These are phyloP conservation scores for Graphium colonna DNA, from an alignment of 2,888 invertebrate species.

Conservation along the genomic window DNA sequence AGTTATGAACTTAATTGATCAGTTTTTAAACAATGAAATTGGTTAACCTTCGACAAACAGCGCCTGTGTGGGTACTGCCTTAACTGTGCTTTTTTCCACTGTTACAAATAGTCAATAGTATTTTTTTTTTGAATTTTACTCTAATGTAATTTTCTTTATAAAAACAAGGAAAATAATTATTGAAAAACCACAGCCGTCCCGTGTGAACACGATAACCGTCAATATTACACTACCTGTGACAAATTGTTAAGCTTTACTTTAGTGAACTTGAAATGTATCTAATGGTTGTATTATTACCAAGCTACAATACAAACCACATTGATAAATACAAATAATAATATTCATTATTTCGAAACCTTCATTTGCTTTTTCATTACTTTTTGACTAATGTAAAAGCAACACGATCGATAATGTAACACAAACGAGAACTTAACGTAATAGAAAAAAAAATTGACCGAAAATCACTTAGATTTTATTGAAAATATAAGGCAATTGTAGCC, in stretches of 20 bases:
- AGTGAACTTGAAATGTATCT: not conserved
- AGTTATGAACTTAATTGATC: slow-evolving; percentile 7
- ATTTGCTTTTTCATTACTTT: too few relatives aligned
- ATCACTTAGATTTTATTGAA: too few relatives aligned
- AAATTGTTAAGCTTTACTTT: slow-evolving; percentile 25
- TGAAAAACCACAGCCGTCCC: slow-evolving; percentile 32
- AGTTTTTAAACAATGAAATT: slow-evolving; percentile 26
- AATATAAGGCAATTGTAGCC: too few relatives aligned
- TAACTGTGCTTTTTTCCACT: slow-evolving; percentile 29
- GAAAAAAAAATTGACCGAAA: too few relatives aligned
- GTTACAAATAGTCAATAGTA: slow-evolving; percentile 24
- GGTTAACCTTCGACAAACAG: slow-evolving; percentile 29
- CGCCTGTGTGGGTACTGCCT: slow-evolving; percentile 23
- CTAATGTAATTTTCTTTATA: slow-evolving; percentile 18
- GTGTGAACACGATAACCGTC: slow-evolving; percentile 51
- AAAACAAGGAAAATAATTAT: slow-evolving; percentile 8
- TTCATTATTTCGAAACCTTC: too few relatives aligned
- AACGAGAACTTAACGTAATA: too few relatives aligned
- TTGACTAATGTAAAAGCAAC: too few relatives aligned
- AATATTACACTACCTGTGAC: slow-evolving; percentile 50
- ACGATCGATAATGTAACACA: too few relatives aligned
- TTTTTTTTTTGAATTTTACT: slow-evolving; percentile 22
- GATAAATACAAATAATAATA: too few relatives aligned
- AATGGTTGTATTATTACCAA: slow-evolving; percentile 5
- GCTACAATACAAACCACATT: too few relatives aligned